These are phyloP conservation scores for Chloropsis hardwickii DNA, from an alignment of 2,113 vertebrate species.

Conservation along the genomic window DNA sequence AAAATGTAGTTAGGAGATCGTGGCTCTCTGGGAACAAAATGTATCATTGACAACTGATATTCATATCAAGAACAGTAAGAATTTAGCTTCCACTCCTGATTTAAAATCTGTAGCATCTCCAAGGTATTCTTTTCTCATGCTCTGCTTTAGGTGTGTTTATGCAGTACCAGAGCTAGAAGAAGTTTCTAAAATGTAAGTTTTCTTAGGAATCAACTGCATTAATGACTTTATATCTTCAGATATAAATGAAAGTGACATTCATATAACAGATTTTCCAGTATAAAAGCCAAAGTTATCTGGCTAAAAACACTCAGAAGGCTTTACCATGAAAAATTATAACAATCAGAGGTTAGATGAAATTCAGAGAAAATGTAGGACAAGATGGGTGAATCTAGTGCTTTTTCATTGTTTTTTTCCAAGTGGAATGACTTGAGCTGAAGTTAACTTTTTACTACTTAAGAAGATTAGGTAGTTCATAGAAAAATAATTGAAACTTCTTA, in stretches of 20 bases:
- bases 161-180: background rate
- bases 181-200: background rate
- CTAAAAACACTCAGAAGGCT: constrained; percentile 12
- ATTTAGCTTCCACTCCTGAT: background rate
- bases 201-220: constrained; percentile 13
- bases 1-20: background rate
- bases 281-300: constrained; percentile 28
- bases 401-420: background rate
- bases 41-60: background rate
- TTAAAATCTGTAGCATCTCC: background rate
- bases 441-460: constrained; percentile 39
- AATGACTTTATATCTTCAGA: background rate
- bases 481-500: constrained; percentile 52
- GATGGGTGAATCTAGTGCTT: background rate
- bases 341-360: background rate
- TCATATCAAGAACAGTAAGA: background rate
- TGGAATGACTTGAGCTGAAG: background rate
- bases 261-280: constrained; percentile 23
- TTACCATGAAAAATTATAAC: constrained; percentile 16
- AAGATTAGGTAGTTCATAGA: constrained; percentile 27
- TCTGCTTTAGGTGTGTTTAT: background rate
- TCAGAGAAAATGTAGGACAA: background rate
- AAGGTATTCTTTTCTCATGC: background rate
- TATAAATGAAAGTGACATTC: constrained; percentile 34
- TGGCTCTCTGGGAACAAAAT: background rate